A percentile compares a stretch with the other conserved stretches of the same genome.
Evolutionary conservation across 2,888 invertebrate genomes (phyloP).

Genomic region (Macrosoma leucophasiata): DNA sequence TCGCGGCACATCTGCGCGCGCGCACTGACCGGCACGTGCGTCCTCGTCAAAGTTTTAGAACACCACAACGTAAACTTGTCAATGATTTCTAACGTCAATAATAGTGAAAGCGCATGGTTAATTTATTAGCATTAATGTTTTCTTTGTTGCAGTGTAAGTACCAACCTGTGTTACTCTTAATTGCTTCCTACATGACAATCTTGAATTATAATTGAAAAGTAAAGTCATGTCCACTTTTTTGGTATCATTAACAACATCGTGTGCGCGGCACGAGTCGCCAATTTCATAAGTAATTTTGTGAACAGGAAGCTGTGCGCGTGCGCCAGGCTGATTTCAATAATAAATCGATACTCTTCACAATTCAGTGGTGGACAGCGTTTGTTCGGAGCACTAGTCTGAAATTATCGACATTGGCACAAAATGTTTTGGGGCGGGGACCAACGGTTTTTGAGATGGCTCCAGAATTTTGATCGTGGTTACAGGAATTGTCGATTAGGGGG

Average conservation of each 20-base stretch:
- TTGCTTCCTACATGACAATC: slow-evolving; percentile 47
- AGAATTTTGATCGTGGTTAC: slow-evolving; percentile 60
- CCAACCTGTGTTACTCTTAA: no score
- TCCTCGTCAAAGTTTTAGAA: slow-evolving; percentile 40
- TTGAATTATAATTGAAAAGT: slow-evolving; percentile 61
- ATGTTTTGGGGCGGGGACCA: slow-evolving; percentile 54
- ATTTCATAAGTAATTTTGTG: slow-evolving; percentile 67
- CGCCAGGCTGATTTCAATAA: slow-evolving; percentile 68
- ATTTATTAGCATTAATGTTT: no score
- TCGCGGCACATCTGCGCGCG: slow-evolving; percentile 67
- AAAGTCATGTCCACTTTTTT: slow-evolving; percentile 48
- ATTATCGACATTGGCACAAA: slow-evolving; percentile 64
- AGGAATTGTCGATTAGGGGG: slow-evolving; percentile 49
- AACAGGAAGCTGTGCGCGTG: slow-evolving; percentile 58
- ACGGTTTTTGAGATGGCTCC: slow-evolving; percentile 50
- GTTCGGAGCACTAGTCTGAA: slow-evolving; percentile 50
- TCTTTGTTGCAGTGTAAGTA: no score
- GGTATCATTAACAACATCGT: slow-evolving; percentile 53
- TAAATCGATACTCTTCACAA: slow-evolving; percentile 64
- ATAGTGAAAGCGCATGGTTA: no score
- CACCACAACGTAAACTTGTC: slow-evolving; percentile 3
- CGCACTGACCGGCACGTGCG: slow-evolving; percentile 66
- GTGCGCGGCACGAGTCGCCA: slow-evolving; percentile 62
- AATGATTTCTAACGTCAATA: slow-evolving; percentile 10
- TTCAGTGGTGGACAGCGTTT: slow-evolving; percentile 51